Evolutionary conservation across 2,113 vertebrate genomes (phyloP), one percentile per base, ranked within the genome.

Genomic region (Hypomesus transpacificus): DNA sequence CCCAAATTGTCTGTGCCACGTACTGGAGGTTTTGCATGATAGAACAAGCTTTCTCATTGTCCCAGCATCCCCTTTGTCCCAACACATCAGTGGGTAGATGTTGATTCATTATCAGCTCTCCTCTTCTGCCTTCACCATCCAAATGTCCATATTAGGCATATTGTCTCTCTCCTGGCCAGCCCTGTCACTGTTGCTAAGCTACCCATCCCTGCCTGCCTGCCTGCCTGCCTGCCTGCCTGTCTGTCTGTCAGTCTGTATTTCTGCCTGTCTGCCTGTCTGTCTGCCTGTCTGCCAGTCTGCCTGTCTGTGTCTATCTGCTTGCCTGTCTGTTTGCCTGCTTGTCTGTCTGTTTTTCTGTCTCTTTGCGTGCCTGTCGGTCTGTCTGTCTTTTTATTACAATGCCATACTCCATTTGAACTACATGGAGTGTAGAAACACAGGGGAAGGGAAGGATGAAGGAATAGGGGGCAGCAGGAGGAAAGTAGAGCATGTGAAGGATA

Each of bases 101-200:
- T 18, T 14, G 8, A 21, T 34, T 69, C 34, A 39, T 39, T 69
- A 21, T 21, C 18, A 26, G 59, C 59, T 68, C 61, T 68, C 65
- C 70, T 71, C 31, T 46, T 64, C 21, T 22, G 53, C 21, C 13
- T 73, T 53, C 24, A 22, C 28, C 17, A n/a, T 8, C 65, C 17
- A 58, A 22, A 60, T 28, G 22, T 20, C 71, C 53, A 51, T 72
- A 60, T 63, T 50, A n/a, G 56, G 58, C 21, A 54, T 16, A 24
- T 58, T 51, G 16, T 50, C 11, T 61, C 58, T 18, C 57, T 71
- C 24, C 64, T 26, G 51, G 69, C 62, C 56, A 58, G 46, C 17
- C 7, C 61, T 63, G 66, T 67, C 62, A 63, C 53, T 50, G 70
- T 82, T 82, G 80, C 80, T 78, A 79, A 62, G 74, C 51, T 39